Conservation (phyloP, 2,888 invertebrate genomes). For the Watsonalla binaria region DNA sequence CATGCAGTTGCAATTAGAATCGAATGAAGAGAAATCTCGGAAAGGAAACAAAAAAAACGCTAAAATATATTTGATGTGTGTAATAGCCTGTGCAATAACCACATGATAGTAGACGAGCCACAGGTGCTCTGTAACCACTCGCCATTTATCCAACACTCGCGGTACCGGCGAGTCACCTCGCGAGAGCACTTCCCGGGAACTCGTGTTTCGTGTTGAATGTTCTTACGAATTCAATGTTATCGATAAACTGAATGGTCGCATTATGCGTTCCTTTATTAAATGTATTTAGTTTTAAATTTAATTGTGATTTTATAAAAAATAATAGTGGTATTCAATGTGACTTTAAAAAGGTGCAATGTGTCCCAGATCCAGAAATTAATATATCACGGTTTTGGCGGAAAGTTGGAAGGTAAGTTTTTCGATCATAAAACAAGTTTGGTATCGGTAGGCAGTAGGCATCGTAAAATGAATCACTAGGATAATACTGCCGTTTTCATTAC, state of each 20-base stretch:
- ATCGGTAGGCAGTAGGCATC: too few relatives aligned
- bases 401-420: conserved; percentile 44
- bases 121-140: conserved; percentile 50
- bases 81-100: conserved; percentile 44
- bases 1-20: background rate
- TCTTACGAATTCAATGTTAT: background rate
- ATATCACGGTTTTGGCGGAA: conserved; percentile 39
- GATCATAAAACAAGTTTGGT: background rate
- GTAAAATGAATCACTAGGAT: too few relatives aligned
- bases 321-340: conserved; percentile 9
- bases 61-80: conserved; percentile 17
- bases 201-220: conserved; percentile 27
- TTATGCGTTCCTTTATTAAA: conserved; percentile 1
- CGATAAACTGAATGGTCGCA: conserved; percentile 1
- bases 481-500: too few relatives aligned
- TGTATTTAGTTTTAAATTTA: background rate
- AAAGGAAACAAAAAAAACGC: conserved; percentile 14
- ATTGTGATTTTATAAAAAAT: background rate
- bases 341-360: conserved; percentile 33
- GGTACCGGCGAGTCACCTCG: conserved; percentile 56
- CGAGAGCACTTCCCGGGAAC: conserved; percentile 32
- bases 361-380: conserved; percentile 42
- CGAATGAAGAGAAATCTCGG: background rate
- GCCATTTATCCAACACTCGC: conserved; percentile 70
- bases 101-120: conserved; percentile 36